Evolutionary conservation across 2,797 vertebrate species (phyloP).

Genomic region (Merluccius polli): DNA sequence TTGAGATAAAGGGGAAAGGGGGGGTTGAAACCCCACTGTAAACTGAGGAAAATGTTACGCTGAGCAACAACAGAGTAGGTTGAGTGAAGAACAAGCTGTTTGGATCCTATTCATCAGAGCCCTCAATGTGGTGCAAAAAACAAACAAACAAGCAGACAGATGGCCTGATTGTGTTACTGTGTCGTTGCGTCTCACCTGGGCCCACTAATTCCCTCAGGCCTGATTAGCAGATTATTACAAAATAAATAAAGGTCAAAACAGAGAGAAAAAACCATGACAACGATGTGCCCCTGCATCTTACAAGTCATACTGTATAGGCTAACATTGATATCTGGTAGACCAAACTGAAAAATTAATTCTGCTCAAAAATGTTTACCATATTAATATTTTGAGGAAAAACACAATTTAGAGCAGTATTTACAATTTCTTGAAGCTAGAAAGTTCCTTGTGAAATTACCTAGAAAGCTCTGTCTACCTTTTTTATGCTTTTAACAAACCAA

Average conservation of each 20-base stretch:
- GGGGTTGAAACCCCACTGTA: background rate
- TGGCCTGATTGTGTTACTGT: conserved; percentile 46
- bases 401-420: background rate
- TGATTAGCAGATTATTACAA: conserved; percentile 37
- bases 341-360: background rate
- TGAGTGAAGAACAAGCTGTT: conserved; percentile 8
- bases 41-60: background rate
- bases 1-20: no score
- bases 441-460: background rate
- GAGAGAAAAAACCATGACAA: conserved; percentile 5
- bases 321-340: background rate
- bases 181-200: conserved; percentile 42
- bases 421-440: background rate
- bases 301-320: conserved; percentile 1
- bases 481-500: background rate
- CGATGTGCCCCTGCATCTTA: conserved; percentile 8
- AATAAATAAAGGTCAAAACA: conserved; percentile 22
- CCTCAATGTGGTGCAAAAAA: conserved; percentile 28
- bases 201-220: conserved; percentile 27
- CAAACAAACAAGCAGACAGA: conserved; percentile 47
- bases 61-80: conserved; percentile 5
- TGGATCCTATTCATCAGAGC: conserved; percentile 29
- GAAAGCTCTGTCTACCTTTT: background rate
- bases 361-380: background rate
- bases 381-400: background rate